Evolutionary conservation across 92 coral and sea anemone genomes (phyloP).

Genomic region (Porites cylindrica): DNA sequence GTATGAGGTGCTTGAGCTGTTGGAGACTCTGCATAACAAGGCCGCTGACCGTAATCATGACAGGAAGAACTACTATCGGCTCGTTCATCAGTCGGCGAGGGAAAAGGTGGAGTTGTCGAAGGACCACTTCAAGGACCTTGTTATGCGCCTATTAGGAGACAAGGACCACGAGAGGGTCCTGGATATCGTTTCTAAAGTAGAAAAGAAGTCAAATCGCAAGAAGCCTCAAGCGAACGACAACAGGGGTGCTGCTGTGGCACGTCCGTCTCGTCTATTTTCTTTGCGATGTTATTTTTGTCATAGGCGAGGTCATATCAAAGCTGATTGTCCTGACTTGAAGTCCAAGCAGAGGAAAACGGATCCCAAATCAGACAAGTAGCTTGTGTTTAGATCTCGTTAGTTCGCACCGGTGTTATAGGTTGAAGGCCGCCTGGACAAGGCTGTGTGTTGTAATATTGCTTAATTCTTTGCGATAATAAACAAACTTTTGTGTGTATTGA

Average conservation of each 20-base stretch:
- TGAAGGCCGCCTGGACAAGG: background rate
- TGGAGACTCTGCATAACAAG: slow-evolving; percentile 18
- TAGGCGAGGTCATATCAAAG: slow-evolving; percentile 7
- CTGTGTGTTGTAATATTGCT: background rate
- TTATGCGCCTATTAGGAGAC: background rate
- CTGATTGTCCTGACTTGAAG: slow-evolving; percentile 6
- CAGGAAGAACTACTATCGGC: slow-evolving; percentile 11
- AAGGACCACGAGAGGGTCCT: background rate
- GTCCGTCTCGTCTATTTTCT: background rate
- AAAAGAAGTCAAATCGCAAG: background rate
- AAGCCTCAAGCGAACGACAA: background rate
- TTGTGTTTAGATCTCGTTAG: background rate
- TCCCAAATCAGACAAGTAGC: background rate
- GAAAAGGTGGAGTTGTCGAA: background rate
- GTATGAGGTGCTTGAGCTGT: slow-evolving; percentile 2
- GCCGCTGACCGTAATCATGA: background rate
- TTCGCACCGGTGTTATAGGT: background rate
- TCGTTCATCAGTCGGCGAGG: slow-evolving; percentile 1
- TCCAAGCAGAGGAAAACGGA: slow-evolving; percentile 7
- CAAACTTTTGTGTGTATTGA: background rate
- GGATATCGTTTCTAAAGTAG: background rate
- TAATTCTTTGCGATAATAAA: background rate
- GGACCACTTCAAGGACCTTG: background rate
- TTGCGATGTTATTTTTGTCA: slow-evolving; percentile 12
- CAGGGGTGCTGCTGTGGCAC: slow-evolving; percentile 10